These are phyloP conservation scores for Enteromius afrohamiltoni DNA, from an alignment of 2,797 vertebrate species.

Conservation along the genomic window DNA sequence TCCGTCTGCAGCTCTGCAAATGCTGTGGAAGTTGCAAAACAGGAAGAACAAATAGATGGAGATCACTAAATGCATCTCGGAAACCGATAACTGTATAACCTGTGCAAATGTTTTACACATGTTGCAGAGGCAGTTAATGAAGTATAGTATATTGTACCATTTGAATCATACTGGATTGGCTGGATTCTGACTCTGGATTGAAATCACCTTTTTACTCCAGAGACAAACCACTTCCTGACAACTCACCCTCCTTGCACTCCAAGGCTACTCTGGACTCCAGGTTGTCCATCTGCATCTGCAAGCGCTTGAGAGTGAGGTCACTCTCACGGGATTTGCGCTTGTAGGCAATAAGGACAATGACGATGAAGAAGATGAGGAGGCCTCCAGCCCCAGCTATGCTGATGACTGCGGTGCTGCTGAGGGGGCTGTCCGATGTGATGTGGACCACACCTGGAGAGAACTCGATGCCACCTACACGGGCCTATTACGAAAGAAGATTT, in stretches of 20 bases:
- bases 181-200: background rate
- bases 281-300: constrained; percentile 99
- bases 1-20: constrained; percentile 99
- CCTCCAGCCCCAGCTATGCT: constrained; percentile 93
- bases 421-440: constrained; percentile 94
- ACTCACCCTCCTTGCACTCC: constrained; percentile 96
- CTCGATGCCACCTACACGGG: constrained; percentile 94
- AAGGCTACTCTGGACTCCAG: constrained; percentile 97
- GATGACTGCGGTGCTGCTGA: constrained; percentile 94
- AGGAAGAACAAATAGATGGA: background rate
- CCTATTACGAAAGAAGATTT: constrained; percentile 72
- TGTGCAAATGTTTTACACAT: background rate
- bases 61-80: background rate
- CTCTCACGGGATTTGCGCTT: constrained; percentile 97
- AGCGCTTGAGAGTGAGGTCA: constrained; percentile 93
- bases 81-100: background rate
- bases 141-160: background rate
- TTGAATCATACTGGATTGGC: background rate
- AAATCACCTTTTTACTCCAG: constrained; percentile 4
- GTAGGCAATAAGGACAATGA: constrained; percentile 95
- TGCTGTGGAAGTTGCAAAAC: constrained; percentile 73
- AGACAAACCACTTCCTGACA: background rate
- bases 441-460: constrained; percentile 96
- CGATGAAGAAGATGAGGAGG: constrained; percentile 94
- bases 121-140: background rate